These are phyloP conservation scores for Mythimna vitellina DNA, from an alignment of 2,888 invertebrate genomes.

Conservation along the genomic window DNA sequence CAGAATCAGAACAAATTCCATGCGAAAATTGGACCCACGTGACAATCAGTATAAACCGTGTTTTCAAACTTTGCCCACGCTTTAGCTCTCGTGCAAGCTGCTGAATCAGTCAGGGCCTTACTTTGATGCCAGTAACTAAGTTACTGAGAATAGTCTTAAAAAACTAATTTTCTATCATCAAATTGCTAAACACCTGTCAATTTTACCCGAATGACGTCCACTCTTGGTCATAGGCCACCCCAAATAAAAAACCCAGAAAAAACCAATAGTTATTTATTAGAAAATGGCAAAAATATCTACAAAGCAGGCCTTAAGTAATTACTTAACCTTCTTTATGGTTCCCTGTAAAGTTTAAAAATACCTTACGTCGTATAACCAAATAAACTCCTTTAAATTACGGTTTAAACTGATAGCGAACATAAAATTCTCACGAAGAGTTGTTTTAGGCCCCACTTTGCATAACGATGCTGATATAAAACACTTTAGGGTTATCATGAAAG, in stretches of 20 bases:
- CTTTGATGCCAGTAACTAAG: constrained; percentile 3
- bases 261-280: no score
- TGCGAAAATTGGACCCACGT: no score
- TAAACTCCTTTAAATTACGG: constrained; percentile 67
- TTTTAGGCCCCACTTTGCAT: constrained; percentile 85
- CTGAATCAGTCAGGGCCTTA: not conserved
- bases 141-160: not conserved
- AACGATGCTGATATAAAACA: constrained; percentile 79
- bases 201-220: not conserved
- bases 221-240: no score
- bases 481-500: constrained; percentile 54
- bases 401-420: constrained; percentile 77
- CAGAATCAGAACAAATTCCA: no score
- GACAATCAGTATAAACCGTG: no score
- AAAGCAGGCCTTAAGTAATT: not conserved
- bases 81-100: no score
- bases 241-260: no score
- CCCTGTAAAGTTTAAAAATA: constrained; percentile 18
- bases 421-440: constrained; percentile 82
- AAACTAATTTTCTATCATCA: not conserved
- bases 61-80: no score
- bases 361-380: constrained; percentile 27
- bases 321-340: no score
- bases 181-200: no score
- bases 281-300: no score